Base-by-base conservation (phyloP, 2,797 vertebrate genomes). In the Acestrorhynchus altus region DNA sequence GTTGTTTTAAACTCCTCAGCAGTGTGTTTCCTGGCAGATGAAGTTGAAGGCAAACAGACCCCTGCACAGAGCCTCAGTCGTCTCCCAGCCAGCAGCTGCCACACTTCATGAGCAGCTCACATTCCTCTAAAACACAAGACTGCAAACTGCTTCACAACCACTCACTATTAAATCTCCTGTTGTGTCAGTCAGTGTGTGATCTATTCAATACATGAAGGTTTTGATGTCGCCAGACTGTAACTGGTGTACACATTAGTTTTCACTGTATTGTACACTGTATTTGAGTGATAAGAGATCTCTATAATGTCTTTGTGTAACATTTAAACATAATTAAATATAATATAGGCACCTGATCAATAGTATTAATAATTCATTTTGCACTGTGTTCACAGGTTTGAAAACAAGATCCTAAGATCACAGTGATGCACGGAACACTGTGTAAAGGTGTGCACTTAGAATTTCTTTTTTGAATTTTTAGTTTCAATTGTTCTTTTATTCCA, bases 21-120 rank as follows among this genome's bases (percentile, higher is more conserved):
- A 75, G 79, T 85, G 83, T 86, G 88, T 89, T 88, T 87, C 87
- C 87, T 92, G 90, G 86, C 85, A 82, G 82, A 85, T 83, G 86
- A 87, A 86, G 83, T 77, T 59, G 70, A 83, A 84, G 77, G 84
- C 84, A 84, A 81, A 77, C 76, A 65, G 83, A 86, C 86, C 89
- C 86, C 89, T 90, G 86, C 85, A 86, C 79, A 74, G 46, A 86
- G 83, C 83, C 87, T 86, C 86, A 82, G 81, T 80, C 84, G 88
- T 57, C 61, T 68, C 60, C 49, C 69, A 66, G 71, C 64, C 69
- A 72, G 26, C 54, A n/a, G 66, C 72, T 66, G n/a, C 73, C 13
- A 61, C 57, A 66, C 47, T 31, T 47, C 28, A 22, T 46, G 24
- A 72, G 59, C 63, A 46, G n/a, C 63, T 76, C 46, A 18, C 69